phyloP scores from a whole-genome alignment of 2,113 vertebrate species.

The Zonotrichia leucophrys region DNA sequence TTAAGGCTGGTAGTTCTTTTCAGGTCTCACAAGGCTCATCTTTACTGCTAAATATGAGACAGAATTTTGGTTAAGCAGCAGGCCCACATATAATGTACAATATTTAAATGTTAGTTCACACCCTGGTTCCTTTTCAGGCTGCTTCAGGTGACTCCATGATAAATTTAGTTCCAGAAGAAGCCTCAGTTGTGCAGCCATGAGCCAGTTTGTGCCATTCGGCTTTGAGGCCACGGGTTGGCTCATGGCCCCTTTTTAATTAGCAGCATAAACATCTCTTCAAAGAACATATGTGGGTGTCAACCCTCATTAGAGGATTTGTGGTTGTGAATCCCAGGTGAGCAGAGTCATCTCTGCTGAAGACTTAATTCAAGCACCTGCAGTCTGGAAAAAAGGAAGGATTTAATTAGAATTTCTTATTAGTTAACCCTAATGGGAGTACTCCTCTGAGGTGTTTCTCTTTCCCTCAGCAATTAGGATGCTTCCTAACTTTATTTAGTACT shows the following conservation, averaged over 20 bases:
- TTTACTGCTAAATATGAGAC: background rate
- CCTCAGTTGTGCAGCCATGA: background rate
- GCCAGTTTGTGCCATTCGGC: background rate
- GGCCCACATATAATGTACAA: background rate
- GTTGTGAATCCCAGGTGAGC: background rate
- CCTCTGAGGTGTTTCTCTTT: background rate
- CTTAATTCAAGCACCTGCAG: background rate
- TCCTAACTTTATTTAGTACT: background rate
- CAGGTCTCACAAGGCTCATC: background rate
- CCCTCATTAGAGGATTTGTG: background rate
- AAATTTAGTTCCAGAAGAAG: background rate
- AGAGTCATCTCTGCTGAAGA: background rate
- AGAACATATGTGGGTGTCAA: conserved; percentile 10
- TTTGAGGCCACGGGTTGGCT: background rate
- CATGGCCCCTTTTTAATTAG: background rate
- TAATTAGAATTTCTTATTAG: conserved; percentile 12
- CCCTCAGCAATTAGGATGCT: background rate
- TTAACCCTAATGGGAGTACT: background rate
- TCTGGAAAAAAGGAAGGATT: conserved; percentile 22
- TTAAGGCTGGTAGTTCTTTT: background rate
- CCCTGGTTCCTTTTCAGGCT: background rate
- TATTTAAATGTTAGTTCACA: background rate
- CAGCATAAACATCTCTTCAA: conserved; percentile 1
- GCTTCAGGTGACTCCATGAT: background rate
- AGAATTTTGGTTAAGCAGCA: background rate